A percentile compares a stretch with the other conserved stretches of the same genome.
Conservation (phyloP, 2,888 invertebrate genomes). For the Eristalis arbustorum region DNA sequence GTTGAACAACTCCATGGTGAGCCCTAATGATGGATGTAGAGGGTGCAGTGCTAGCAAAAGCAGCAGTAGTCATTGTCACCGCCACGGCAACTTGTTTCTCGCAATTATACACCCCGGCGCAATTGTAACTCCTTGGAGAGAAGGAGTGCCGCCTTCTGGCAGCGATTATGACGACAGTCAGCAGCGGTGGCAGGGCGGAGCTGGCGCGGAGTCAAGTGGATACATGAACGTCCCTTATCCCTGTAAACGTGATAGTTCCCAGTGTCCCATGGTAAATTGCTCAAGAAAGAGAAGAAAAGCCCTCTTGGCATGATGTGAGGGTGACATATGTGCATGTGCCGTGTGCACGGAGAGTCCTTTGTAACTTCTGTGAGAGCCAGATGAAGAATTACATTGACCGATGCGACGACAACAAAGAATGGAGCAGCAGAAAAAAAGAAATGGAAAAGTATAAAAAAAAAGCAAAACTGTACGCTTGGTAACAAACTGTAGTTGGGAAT, state of each 20-base stretch:
- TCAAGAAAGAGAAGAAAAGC: background rate
- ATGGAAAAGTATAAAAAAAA: background rate
- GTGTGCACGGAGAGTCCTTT: background rate
- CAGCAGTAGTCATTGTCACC: background rate
- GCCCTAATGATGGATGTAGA: background rate
- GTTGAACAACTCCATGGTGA: slow-evolving; percentile 16
- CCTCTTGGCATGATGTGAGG: background rate
- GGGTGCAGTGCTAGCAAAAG: background rate
- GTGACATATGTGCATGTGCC: slow-evolving; percentile 8
- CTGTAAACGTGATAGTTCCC: slow-evolving; percentile 13
- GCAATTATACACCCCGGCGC: slow-evolving; percentile 30
- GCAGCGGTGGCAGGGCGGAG: background rate
- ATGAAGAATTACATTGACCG: slow-evolving; percentile 50
- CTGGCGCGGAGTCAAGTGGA: background rate
- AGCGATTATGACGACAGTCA: background rate
- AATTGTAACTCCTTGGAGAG: slow-evolving; percentile 4
- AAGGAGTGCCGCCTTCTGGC: background rate
- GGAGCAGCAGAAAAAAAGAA: background rate
- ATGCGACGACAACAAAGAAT: slow-evolving; percentile 32
- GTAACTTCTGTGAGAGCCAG: slow-evolving; percentile 11
- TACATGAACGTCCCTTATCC: background rate
- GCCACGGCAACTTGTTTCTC: background rate
- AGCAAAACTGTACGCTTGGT: background rate
- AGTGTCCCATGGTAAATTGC: slow-evolving; percentile 13
- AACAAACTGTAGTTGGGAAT: slow-evolving; percentile 1